phyloP scores from a whole-genome alignment of 92 coral and sea anemone genomes.

The Micromussa lordhowensis region DNA sequence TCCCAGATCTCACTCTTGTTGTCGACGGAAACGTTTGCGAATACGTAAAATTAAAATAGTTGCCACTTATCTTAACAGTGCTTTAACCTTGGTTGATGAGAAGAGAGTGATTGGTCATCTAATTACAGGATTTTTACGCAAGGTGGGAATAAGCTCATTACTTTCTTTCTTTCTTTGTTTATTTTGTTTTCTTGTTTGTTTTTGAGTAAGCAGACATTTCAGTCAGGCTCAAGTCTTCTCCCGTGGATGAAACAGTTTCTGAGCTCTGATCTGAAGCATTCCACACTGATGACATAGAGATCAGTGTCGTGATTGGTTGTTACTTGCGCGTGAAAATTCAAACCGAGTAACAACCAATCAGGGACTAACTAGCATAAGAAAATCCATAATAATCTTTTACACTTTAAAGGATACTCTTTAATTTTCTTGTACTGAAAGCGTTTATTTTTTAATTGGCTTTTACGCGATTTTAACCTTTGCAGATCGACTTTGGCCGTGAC shows the following conservation, averaged over 20 bases:
- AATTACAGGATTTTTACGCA: constrained; percentile 84
- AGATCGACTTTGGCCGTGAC: constrained; percentile 99
- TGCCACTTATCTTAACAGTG: constrained; percentile 49
- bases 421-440: neutral
- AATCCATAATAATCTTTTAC: neutral
- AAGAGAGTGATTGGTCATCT: constrained; percentile 77
- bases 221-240: too few relatives aligned
- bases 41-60: neutral
- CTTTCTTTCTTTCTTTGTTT: neutral
- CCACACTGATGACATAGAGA: neutral
- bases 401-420: neutral
- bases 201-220: too few relatives aligned
- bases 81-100: constrained; percentile 87
- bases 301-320: neutral
- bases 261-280: neutral
- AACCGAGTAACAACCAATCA: neutral
- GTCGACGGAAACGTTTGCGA: neutral
- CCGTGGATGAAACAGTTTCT: neutral
- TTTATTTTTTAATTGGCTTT: neutral
- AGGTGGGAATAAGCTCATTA: constrained; percentile 52
- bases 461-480: constrained; percentile 2
- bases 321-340: neutral
- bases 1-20: neutral
- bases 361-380: neutral
- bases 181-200: neutral